A percentile compares a stretch with the other conserved stretches of the same genome.
Evolutionary conservation across 2,113 vertebrate species (phyloP).

Genomic region (Trichechus manatus): DNA sequence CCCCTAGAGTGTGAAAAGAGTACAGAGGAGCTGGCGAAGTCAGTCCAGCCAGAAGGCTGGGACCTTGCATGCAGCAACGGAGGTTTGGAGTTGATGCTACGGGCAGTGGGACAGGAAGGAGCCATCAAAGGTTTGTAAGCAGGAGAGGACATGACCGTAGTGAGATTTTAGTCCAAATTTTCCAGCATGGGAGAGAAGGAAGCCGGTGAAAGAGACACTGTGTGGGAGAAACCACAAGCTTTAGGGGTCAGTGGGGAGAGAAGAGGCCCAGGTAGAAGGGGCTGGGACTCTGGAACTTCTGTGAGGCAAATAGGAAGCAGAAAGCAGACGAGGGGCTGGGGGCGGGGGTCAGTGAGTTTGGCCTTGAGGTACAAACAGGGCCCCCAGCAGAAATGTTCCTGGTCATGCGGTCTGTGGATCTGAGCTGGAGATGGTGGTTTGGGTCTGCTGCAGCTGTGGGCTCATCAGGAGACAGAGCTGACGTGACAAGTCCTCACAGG

Average conservation of each 20-base stretch:
- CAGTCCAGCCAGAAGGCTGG: neutral
- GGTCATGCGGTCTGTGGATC: neutral
- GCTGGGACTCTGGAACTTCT: neutral
- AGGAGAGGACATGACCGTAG: neutral
- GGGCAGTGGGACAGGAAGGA: rapidly evolving
- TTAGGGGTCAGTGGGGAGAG: rapidly evolving
- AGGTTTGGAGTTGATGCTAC: neutral
- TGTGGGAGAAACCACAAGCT: neutral
- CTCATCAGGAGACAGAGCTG: neutral
- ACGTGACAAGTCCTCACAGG: neutral
- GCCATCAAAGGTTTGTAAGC: neutral
- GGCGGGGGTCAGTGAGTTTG: too few relatives aligned
- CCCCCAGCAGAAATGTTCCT: neutral
- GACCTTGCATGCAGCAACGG: rapidly evolving
- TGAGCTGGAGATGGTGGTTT: neutral
- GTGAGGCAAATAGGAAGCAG: neutral
- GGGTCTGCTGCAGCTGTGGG: neutral
- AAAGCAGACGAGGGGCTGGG: neutral
- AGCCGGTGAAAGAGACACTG: rapidly evolving
- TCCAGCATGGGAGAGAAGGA: neutral
- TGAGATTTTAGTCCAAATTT: neutral
- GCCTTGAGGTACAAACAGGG: neutral
- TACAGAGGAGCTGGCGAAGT: neutral
- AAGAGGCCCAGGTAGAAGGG: neutral
- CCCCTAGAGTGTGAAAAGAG: neutral